These are phyloP conservation scores for Corythornis leucogaster DNA, from an alignment of 2,797 vertebrate species.

Conservation along the genomic window DNA sequence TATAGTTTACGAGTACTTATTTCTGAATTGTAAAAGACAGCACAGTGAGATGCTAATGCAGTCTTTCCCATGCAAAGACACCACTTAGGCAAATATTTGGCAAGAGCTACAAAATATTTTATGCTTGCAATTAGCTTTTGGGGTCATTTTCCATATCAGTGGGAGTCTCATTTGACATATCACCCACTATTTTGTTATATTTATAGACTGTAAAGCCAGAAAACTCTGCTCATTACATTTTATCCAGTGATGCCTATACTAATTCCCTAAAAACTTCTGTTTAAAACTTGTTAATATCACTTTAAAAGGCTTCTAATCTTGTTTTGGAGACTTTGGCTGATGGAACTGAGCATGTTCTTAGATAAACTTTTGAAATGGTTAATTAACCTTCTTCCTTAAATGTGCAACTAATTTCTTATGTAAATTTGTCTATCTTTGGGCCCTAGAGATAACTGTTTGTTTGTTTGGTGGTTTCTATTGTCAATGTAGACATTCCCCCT, in stretches of 20 bases:
- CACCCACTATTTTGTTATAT: not conserved
- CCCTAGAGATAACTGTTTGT: not conserved
- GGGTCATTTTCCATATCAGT: not conserved
- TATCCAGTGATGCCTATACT: not conserved
- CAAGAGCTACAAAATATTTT: not conserved
- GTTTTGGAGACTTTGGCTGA: not conserved
- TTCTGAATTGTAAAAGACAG: not conserved
- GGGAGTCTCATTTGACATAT: not conserved
- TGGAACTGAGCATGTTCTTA: not conserved
- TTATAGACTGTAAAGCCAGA: not conserved
- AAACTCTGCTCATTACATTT: not conserved
- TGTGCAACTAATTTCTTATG: not conserved
- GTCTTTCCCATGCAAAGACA: not conserved
- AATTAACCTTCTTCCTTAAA: conserved; percentile 23
- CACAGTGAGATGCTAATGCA: not conserved
- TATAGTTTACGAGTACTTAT: not conserved
- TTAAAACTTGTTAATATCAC: not conserved
- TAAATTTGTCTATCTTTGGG: not conserved
- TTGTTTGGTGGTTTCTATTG: conserved; percentile 18
- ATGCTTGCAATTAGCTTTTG: not conserved
- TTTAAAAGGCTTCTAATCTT: not conserved
- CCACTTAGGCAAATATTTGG: conserved; percentile 5
- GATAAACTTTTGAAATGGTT: conserved; percentile 8
- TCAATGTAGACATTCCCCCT: not conserved
- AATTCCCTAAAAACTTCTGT: not conserved